phyloP scores from a whole-genome alignment of 2,797 vertebrate species.

The Phoebastria nigripes region DNA sequence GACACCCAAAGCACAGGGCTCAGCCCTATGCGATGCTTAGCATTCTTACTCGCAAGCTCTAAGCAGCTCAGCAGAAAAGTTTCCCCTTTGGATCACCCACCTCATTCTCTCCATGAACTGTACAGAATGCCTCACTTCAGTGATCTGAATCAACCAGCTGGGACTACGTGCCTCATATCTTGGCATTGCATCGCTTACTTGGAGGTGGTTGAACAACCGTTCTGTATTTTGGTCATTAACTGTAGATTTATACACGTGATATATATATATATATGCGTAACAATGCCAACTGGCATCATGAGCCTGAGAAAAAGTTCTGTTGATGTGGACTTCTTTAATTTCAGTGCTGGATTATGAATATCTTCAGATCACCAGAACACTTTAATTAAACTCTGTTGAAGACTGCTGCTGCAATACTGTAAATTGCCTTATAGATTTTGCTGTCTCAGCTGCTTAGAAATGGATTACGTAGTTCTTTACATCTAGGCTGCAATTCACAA shows the following conservation, averaged over 20 bases:
- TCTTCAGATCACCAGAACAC: neutral
- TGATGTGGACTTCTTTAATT: neutral
- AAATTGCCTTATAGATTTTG: neutral
- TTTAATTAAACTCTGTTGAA: slow-evolving; percentile 12
- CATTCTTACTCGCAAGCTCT: neutral
- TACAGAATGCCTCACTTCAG: neutral
- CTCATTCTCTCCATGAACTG: neutral
- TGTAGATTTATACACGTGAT: neutral
- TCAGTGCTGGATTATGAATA: neutral
- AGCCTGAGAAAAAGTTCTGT: neutral
- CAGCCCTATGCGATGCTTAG: accelerated
- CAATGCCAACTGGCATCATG: neutral
- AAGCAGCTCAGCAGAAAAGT: neutral
- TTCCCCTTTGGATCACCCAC: neutral
- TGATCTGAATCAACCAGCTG: neutral
- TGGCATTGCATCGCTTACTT: neutral
- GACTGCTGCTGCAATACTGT: neutral
- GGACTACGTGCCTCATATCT: neutral
- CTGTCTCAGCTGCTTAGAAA: neutral
- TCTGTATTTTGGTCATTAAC: neutral
- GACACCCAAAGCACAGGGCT: neutral
- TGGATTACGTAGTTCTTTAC: neutral
- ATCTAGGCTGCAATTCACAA: neutral
- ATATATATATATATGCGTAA: neutral
- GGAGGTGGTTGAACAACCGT: neutral